Base-by-base conservation (phyloP, 2,113 vertebrate species). In the Semnornis frantzii region DNA sequence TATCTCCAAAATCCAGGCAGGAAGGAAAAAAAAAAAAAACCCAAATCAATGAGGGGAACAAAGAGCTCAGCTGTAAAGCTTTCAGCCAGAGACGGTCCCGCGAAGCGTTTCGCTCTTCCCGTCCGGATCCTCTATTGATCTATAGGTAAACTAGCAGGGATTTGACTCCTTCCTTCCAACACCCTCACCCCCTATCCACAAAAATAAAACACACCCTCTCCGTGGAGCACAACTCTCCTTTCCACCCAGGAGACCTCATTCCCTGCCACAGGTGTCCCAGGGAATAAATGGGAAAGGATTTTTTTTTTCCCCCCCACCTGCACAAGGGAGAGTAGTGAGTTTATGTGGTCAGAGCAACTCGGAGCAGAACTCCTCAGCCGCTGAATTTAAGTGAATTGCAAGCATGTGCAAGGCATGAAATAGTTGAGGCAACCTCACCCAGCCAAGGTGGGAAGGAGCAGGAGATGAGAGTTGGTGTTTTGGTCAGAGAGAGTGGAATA, bases 211-310 rank as follows among this genome's bases (percentile, higher is more conserved):
- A 21, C 54, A 57, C 1, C 28, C 1, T 2, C 6, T 63, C 33
- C 69, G 15, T 0, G 33, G n/a, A 76, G 58, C 75, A 48, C 86
- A 16, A 10, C 10, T 8, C 80, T 48, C 58, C 76, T 71, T 59
- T 33, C 82, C 92, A 80, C 34, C 5, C 3, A 58, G 77, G 68
- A 90, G 39, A 59, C 21, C 63, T 79, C 39, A 0, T 33, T 79
- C 91, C 90, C 18, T 33, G 92, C 91, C 80, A 86, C 91, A 89
- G 93, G 94, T 89, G 91, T 74, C 81, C 92, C 76, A 2, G 55
- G 66, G 89, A 23, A 82, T 9, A 9, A 57, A 81, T 17, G 28
- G 0, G 0, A 15, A 46, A 57, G 8, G 15, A 78, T 54, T 46
- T 46, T 46, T 78, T 54, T 39, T 39, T 39, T 39, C 11, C 10